Evolutionary conservation across 2,113 vertebrate species (phyloP).

Genomic region (Phylloscopus trochiloides): DNA sequence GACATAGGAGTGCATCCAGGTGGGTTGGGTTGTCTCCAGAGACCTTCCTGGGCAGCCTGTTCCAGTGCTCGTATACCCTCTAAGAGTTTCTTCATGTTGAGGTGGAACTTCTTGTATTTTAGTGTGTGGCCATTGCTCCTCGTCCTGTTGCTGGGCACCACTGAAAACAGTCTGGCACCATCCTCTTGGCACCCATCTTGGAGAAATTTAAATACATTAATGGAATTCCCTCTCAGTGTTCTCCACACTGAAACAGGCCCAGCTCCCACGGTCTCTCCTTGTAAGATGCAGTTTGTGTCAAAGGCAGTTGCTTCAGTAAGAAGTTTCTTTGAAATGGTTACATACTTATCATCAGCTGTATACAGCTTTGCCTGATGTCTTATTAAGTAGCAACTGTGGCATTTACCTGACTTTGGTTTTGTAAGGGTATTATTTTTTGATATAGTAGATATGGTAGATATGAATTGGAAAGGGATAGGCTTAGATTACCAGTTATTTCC

Average conservation of each 20-base stretch:
- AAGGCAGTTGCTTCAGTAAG: not conserved
- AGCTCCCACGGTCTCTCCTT: not conserved
- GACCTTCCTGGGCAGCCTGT: not conserved
- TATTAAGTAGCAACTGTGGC: rapidly evolving
- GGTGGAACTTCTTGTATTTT: not conserved
- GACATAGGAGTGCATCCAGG: not conserved
- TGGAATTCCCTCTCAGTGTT: not conserved
- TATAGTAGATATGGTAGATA: rapidly evolving
- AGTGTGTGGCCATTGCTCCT: not conserved
- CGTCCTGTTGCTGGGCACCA: not conserved
- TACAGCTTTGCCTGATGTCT: rapidly evolving
- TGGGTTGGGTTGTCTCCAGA: not conserved
- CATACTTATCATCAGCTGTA: not conserved
- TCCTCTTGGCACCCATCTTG: not conserved
- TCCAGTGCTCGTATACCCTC: not conserved
- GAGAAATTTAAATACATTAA: not conserved
- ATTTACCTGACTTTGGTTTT: not conserved
- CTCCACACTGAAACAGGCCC: not conserved
- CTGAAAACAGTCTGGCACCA: not conserved
- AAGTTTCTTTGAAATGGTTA: not conserved
- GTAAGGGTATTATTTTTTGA: not conserved
- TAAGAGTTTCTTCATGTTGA: not conserved
- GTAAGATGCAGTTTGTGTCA: not conserved
- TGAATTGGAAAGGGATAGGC: not conserved
- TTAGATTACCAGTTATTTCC: not conserved